Percentiles rank a stretch among this genome's conserved stretches.
phyloP scores from a whole-genome alignment of 2,888 invertebrate species.

The Mellilla xanthometata region DNA sequence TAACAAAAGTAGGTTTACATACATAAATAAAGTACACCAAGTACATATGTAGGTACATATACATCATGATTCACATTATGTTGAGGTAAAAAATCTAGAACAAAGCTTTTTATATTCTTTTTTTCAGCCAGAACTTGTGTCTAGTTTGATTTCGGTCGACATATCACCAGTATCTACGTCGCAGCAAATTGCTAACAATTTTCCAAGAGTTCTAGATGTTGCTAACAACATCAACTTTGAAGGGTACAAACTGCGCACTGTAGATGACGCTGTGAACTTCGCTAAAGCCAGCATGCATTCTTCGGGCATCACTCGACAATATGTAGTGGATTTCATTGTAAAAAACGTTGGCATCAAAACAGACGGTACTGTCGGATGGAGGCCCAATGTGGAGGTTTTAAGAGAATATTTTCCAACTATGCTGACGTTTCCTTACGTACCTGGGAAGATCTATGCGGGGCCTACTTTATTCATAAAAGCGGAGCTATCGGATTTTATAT shows the following conservation, averaged over 20 bases:
- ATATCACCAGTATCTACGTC: constrained; percentile 87
- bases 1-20: too few relatives aligned
- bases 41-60: too few relatives aligned
- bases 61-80: too few relatives aligned
- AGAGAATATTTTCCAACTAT: constrained; percentile 40
- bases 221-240: constrained; percentile 1
- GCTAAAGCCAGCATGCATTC: constrained; percentile 1
- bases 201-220: constrained; percentile 1
- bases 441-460: constrained; percentile 41
- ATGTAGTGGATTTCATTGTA: neutral
- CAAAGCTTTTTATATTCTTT: constrained; percentile 6
- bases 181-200: constrained; percentile 33
- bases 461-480: constrained; percentile 59
- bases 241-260: neutral
- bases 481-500: constrained; percentile 47
- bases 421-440: constrained; percentile 48
- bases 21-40: too few relatives aligned
- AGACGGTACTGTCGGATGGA: constrained; percentile 48
- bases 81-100: too few relatives aligned
- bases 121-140: constrained; percentile 82
- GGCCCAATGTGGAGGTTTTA: constrained; percentile 47
- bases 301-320: neutral
- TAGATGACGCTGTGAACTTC: constrained; percentile 2
- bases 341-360: constrained; percentile 11
- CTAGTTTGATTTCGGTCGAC: constrained; percentile 86